phyloP scores from a whole-genome alignment of 2,113 vertebrate genomes.

The Hipposideros armiger region DNA sequence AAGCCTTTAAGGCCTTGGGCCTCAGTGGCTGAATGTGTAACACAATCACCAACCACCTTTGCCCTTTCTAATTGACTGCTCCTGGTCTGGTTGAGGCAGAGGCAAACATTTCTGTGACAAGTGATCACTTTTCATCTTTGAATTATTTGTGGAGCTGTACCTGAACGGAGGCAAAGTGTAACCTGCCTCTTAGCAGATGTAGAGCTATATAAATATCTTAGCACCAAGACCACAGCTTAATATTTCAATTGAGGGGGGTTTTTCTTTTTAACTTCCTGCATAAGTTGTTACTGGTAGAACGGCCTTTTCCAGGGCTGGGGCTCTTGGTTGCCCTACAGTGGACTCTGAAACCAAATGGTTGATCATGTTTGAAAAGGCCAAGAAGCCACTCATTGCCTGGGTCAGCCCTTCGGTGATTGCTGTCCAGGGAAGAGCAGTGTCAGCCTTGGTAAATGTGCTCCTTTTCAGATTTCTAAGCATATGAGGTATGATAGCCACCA shows the following conservation, averaged over 20 bases:
- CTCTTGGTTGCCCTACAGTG: not conserved
- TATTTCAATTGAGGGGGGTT: not conserved
- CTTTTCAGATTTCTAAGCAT: not conserved
- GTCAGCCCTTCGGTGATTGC: not conserved
- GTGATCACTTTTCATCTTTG: slow-evolving; percentile 21
- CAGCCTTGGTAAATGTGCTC: not conserved
- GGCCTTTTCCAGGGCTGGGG: not conserved
- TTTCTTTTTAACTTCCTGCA: slow-evolving; percentile 8
- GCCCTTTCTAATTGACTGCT: not conserved
- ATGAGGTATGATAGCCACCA: not conserved
- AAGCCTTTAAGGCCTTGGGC: not conserved
- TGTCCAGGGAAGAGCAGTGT: not conserved
- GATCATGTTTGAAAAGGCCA: not conserved
- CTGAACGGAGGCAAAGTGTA: not conserved
- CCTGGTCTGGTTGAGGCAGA: not conserved
- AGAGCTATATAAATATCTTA: not conserved
- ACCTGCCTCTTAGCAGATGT: slow-evolving; percentile 33
- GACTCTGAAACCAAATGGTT: slow-evolving; percentile 59
- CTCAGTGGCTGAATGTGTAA: not conserved
- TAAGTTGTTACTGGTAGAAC: slow-evolving; percentile 22
- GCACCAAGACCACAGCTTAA: not conserved
- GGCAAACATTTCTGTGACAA: not conserved
- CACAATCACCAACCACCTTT: not conserved
- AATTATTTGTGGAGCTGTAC: slow-evolving; percentile 1
- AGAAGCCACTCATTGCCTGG: not conserved